These are phyloP conservation scores for Melanotaenia nigrans DNA, from an alignment of 2,797 vertebrate genomes.

Conservation along the genomic window DNA sequence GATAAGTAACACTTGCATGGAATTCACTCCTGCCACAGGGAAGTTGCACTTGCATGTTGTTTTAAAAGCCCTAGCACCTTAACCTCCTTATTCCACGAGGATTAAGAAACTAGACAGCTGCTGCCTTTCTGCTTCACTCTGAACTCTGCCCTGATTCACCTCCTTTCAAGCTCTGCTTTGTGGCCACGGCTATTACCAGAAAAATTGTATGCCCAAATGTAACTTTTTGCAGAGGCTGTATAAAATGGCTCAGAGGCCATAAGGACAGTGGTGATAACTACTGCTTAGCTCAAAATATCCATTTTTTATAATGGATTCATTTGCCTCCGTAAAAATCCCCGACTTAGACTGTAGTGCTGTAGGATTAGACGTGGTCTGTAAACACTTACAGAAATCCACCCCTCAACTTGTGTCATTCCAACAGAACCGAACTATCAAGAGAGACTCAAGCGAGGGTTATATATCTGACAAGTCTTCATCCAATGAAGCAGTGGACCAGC, in stretches of 20 bases:
- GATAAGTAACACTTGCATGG: conserved; percentile 14
- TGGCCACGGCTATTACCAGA: not conserved
- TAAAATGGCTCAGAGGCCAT: not conserved
- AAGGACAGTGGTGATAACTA: not conserved
- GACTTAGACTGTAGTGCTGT: not conserved
- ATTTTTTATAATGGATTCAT: not conserved
- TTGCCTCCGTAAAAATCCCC: not conserved
- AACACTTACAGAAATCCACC: conserved; percentile 30
- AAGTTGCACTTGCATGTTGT: conserved; percentile 43
- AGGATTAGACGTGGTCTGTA: conserved; percentile 35
- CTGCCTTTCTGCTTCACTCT: conserved; percentile 52
- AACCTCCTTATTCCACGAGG: conserved; percentile 50
- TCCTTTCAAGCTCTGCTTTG: conserved; percentile 30
- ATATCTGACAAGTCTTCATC: conserved; percentile 83
- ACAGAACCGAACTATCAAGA: conserved; percentile 81
- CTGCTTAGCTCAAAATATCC: conserved; percentile 1
- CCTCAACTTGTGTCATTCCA: conserved; percentile 79
- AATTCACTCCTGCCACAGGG: conserved; percentile 2
- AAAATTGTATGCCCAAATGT: not conserved
- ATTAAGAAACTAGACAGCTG: conserved; percentile 58
- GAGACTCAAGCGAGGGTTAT: conserved; percentile 78
- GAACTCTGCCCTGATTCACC: conserved; percentile 11
- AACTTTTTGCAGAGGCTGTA: not conserved
- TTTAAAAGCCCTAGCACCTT: conserved; percentile 61
- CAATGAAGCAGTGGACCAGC: conserved; percentile 83